A percentile compares a stretch with the other conserved stretches of the same genome.
Evolutionary conservation across 2,113 vertebrate species (phyloP).

Genomic region (Urocolius indicus): DNA sequence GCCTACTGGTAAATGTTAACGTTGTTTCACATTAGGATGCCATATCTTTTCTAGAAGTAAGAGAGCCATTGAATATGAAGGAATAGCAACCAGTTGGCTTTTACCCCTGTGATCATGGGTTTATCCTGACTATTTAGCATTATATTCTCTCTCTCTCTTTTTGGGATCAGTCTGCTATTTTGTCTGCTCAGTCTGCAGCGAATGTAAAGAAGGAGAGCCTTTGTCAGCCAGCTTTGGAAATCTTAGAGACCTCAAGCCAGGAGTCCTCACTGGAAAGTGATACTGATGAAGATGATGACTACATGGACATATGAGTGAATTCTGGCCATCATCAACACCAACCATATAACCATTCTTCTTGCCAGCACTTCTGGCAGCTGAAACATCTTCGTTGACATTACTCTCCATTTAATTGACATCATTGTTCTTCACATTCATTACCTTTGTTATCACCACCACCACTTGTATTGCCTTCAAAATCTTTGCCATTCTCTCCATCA

Average conservation of each 20-base stretch:
- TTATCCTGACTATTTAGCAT: slow-evolving; percentile 58
- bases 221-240: slow-evolving; percentile 94
- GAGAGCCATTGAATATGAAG: slow-evolving; percentile 15
- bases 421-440: slow-evolving; percentile 37
- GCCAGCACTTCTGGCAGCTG: slow-evolving; percentile 32
- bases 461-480: slow-evolving; percentile 55
- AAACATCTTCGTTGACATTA: slow-evolving; percentile 57
- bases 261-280: slow-evolving; percentile 98
- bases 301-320: slow-evolving; percentile 92
- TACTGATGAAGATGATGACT: slow-evolving; percentile 94
- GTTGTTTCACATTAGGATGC: background rate
- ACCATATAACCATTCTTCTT: slow-evolving; percentile 44
- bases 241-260: slow-evolving; percentile 97
- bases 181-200: slow-evolving; percentile 97
- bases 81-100: slow-evolving; percentile 45
- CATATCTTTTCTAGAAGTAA: background rate
- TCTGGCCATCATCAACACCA: slow-evolving; percentile 49
- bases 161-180: slow-evolving; percentile 90
- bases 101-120: slow-evolving; percentile 49
- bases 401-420: slow-evolving; percentile 39
- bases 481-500: slow-evolving; percentile 28
- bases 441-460: slow-evolving; percentile 28
- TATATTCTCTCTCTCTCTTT: slow-evolving; percentile 58
- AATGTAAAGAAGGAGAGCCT: slow-evolving; percentile 96
- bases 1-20: background rate